phyloP scores from a whole-genome alignment of 2,888 invertebrate species.

The Rhagophthalmus giganteus region DNA sequence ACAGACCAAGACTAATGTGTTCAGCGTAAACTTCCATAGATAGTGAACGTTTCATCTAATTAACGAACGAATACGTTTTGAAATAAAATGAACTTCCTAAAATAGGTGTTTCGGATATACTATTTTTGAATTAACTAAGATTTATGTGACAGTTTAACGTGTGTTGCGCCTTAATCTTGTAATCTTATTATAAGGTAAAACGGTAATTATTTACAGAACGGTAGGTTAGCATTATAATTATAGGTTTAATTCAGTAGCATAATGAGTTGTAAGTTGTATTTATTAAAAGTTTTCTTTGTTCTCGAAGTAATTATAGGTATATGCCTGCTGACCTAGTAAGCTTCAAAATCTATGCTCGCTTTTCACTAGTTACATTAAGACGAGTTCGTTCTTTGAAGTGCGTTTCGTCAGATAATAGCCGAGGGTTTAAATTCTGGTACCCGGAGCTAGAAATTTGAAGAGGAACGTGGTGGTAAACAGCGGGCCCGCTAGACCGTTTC shows the following conservation, averaged over 20 bases:
- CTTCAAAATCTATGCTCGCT: constrained; percentile 2
- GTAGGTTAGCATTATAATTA: constrained; percentile 20
- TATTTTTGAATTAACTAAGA: constrained; percentile 14
- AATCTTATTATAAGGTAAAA: constrained; percentile 24
- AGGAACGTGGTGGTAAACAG: constrained; percentile 29
- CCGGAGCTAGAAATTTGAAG: constrained; percentile 10
- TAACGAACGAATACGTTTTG: not conserved
- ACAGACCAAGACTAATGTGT: not conserved
- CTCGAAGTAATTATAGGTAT: constrained; percentile 2
- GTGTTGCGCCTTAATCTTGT: constrained; percentile 26
- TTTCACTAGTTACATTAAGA: not conserved
- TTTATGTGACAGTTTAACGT: constrained; percentile 25
- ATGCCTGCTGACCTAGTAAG: constrained; percentile 12
- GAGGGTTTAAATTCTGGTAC: constrained; percentile 13
- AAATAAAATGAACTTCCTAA: not conserved
- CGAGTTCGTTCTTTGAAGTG: not conserved
- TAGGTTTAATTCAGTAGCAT: constrained; percentile 14
- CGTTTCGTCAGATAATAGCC: constrained; percentile 1
- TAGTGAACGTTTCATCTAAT: not conserved
- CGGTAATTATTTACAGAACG: constrained; percentile 24
- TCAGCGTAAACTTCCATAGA: not conserved
- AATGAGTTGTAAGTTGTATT: constrained; percentile 9
- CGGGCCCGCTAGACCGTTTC: constrained; percentile 39
- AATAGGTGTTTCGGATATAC: not conserved
- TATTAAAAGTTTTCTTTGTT: too few species aligned